A percentile compares a stretch with the other conserved stretches of the same genome.
Evolutionary conservation across 2,113 vertebrate genomes (phyloP).

Genomic region (Laterallus jamaicensis): DNA sequence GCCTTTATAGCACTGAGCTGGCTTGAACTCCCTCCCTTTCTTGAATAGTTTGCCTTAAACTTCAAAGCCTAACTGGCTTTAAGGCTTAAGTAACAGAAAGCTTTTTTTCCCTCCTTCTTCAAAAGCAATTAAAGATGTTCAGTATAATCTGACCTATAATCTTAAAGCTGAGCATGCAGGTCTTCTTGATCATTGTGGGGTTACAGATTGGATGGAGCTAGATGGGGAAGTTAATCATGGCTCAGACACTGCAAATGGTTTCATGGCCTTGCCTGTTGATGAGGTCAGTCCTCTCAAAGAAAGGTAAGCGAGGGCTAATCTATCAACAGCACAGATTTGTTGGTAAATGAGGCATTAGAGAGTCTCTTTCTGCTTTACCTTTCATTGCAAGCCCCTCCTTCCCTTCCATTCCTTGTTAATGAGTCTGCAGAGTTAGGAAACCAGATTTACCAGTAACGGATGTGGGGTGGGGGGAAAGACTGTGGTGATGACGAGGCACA

Average conservation of each 20-base stretch:
- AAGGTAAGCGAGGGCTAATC: constrained; percentile 27
- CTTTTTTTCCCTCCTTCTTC: constrained; percentile 11
- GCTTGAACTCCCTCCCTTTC: constrained; percentile 14
- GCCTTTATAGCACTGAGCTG: not conserved
- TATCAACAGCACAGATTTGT: not conserved
- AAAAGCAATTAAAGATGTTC: constrained; percentile 45
- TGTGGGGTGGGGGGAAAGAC: not conserved
- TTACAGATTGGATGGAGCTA: not conserved
- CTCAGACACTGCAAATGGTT: not conserved
- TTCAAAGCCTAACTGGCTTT: constrained; percentile 44
- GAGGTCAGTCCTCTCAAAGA: constrained; percentile 9
- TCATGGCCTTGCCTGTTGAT: not conserved
- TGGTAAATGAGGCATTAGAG: not conserved
- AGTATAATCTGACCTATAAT: constrained; percentile 15
- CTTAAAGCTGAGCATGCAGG: constrained; percentile 8
- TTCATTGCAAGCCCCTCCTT: not conserved
- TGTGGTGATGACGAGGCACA: not conserved
- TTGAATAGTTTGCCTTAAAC: constrained; percentile 38
- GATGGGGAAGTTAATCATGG: not conserved
- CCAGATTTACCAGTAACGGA: not conserved
- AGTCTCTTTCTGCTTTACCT: not conserved
- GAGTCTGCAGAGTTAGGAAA: not conserved
- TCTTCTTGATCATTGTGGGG: not conserved
- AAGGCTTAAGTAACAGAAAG: constrained; percentile 29
- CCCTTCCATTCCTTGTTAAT: not conserved